A percentile compares a stretch with the other conserved stretches of the same genome.
Evolutionary conservation across 1,140 invertebrate species (phyloP).

Genomic region (Aphidius ervi): DNA sequence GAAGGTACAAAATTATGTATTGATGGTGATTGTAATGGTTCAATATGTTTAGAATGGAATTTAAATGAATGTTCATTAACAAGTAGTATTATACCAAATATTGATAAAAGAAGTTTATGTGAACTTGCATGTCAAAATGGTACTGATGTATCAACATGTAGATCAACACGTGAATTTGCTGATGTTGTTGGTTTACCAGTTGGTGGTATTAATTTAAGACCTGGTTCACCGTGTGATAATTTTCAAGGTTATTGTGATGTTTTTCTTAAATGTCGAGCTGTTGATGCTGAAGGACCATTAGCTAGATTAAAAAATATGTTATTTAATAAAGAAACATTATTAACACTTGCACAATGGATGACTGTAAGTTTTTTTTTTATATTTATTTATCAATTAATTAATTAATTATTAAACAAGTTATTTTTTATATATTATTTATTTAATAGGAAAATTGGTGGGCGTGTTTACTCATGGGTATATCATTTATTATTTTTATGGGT

Average conservation of each 20-base stretch:
- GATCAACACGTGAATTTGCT: constrained; percentile 82
- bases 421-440: constrained; percentile 15
- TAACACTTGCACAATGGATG: constrained; percentile 82
- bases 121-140: constrained; percentile 93
- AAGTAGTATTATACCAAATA: constrained; percentile 73
- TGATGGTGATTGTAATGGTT: constrained; percentile 89
- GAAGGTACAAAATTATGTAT: constrained; percentile 85
- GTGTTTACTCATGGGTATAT: constrained; percentile 85
- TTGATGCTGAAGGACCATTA: constrained; percentile 96
- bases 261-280: constrained; percentile 93
- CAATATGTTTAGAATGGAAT: constrained; percentile 92
- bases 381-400: constrained; percentile 13
- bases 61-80: constrained; percentile 96
- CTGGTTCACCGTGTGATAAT: constrained; percentile 97
- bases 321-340: constrained; percentile 86
- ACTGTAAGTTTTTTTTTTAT: constrained; percentile 55
- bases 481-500: constrained; percentile 92
- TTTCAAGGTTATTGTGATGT: constrained; percentile 99
- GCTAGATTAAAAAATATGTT: constrained; percentile 94
- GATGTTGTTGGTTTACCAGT: constrained; percentile 67
- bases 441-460: constrained; percentile 93
- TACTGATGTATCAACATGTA: constrained; percentile 70
- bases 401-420: constrained; percentile 21
- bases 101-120: constrained; percentile 85
- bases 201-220: constrained; percentile 83